Evolutionary conservation across 2,888 invertebrate species (phyloP), one percentile per base, ranked within the genome.

Genomic region (Eupsilia transversa): DNA sequence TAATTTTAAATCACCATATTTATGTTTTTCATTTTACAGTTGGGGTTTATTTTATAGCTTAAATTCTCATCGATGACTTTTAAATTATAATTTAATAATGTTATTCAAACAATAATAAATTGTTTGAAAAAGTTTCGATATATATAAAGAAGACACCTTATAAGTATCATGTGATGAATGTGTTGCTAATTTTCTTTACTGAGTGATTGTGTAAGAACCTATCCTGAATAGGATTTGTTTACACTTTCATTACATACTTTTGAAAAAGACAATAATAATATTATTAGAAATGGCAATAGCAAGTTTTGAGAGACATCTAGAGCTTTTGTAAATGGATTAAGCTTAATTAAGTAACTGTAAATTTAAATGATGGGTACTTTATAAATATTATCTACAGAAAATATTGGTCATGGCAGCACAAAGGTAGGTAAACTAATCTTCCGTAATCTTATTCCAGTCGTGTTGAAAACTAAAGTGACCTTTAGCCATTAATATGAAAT

Each of bases 401-500:
- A 46, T 30, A 49, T 74, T 17, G 20, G n/a, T 10, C 14, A 10
- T 1, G 6, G 2, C 6, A 35, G 14, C 7, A 27, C n/a, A 4
- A 27, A 35, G 10, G 1, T 56, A 38, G 20, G 7, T 60, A 3
- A 73, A 3, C 27, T 38, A 46, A 54, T 3, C 3, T 60, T 43
- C 41, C 49, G 38, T 72, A 60, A 83, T 74, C 61, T 54, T 61
- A 63, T 65, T 71, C 61, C n/a, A 43, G 63, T 73, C 77, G 46
- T 72, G 77, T 70, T 69, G 70, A 75, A 83, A 86, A 85, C 63
- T 77, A 72, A 79, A 75, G 57, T 77, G 72, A 79, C 82, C 74
- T 82, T 79, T 78, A 52, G 70, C 65, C 68, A 84, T 84, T 85
- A 86, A 68, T 72, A 74, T 76, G 49, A 86, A 86, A 74, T 64